Evolutionary conservation across 2,797 vertebrate species (phyloP).

Genomic region (Danio tinwini): DNA sequence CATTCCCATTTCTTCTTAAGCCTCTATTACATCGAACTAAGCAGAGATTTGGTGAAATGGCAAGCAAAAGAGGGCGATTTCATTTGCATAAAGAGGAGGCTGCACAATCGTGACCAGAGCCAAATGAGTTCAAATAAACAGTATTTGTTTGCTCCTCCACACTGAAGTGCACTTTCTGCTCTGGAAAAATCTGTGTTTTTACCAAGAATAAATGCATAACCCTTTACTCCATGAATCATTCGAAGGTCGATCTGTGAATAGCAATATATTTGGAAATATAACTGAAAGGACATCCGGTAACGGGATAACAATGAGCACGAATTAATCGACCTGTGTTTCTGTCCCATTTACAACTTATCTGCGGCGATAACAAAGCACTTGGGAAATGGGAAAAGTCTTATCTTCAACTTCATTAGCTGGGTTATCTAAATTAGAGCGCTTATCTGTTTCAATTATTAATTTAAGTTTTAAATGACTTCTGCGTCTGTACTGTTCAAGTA

Average conservation of each 20-base stretch:
- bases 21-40: constrained; percentile 9
- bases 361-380: constrained; percentile 47
- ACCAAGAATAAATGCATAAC: not conserved
- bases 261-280: constrained; percentile 17
- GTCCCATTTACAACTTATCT: constrained; percentile 58
- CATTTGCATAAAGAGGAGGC: constrained; percentile 52
- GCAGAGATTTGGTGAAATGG: constrained; percentile 1
- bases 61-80: not conserved
- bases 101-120: constrained; percentile 22
- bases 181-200: not conserved
- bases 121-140: constrained; percentile 43
- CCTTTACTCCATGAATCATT: constrained; percentile 18
- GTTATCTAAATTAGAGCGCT: constrained; percentile 59
- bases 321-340: constrained; percentile 44
- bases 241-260: constrained; percentile 25
- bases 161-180: not conserved
- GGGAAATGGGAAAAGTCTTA: constrained; percentile 60
- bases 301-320: constrained; percentile 9
- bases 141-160: constrained; percentile 26
- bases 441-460: constrained; percentile 60
- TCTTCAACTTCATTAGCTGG: constrained; percentile 58
- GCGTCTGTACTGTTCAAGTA: constrained; percentile 24
- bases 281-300: constrained; percentile 36
- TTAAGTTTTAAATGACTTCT: constrained; percentile 51
- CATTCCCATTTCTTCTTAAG: constrained; percentile 12